phyloP scores from a whole-genome alignment of 2,797 vertebrate genomes.

The Characodon lateralis region DNA sequence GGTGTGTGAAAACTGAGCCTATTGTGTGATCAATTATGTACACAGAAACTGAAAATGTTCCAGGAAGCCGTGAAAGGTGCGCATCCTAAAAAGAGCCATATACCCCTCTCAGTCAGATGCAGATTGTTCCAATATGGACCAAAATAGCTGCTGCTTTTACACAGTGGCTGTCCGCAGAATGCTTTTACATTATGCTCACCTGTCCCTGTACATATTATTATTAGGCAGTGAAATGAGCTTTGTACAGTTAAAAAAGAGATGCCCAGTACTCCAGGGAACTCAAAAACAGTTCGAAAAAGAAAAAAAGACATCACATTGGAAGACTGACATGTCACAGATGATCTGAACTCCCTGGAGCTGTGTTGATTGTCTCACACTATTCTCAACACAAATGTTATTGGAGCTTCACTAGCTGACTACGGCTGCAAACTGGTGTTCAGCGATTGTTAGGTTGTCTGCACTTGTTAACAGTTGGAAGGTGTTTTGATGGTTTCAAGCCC shows the following conservation, averaged over 20 bases:
- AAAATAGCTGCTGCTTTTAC: neutral
- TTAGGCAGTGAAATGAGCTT: neutral
- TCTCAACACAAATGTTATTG: neutral
- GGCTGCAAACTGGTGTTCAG: neutral
- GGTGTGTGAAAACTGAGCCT: conserved; percentile 19
- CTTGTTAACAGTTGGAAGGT: neutral
- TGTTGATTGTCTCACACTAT: neutral
- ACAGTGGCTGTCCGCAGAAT: neutral
- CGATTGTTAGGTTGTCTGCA: neutral
- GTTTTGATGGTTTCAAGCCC: neutral
- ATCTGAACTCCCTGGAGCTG: conserved; percentile 2
- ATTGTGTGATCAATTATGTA: neutral
- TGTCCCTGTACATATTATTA: neutral
- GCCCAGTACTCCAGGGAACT: neutral
- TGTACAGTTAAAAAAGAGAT: neutral
- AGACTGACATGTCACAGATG: neutral
- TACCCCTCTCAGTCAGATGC: neutral
- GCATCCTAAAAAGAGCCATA: neutral
- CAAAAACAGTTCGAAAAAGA: neutral
- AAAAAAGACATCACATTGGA: neutral
- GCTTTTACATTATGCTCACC: conserved; percentile 2
- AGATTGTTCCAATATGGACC: neutral
- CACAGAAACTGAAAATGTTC: neutral
- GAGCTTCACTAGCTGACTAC: neutral
- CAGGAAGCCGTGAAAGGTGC: neutral